phyloP scores from a whole-genome alignment of 2,888 invertebrate genomes.

The Cephus nigrinus region DNA sequence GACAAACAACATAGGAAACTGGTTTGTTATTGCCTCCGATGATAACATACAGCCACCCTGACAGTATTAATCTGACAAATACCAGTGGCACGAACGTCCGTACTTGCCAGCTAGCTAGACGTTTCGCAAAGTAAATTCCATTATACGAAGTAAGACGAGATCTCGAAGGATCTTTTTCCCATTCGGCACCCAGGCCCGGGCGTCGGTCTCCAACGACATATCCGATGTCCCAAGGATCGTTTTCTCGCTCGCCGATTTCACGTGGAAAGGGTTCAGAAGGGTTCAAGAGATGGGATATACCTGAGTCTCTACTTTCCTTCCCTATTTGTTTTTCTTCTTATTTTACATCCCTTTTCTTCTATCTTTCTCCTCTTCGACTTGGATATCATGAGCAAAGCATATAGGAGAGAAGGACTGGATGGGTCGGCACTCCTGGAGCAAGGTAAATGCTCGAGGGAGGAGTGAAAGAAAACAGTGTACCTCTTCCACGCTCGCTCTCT shows the following conservation, averaged over 20 bases:
- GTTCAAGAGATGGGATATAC: background rate
- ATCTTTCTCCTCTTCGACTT: background rate
- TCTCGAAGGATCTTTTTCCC: background rate
- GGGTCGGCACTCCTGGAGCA: background rate
- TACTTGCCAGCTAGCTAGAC: background rate
- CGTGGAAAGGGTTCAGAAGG: background rate
- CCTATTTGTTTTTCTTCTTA: background rate
- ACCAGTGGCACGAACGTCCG: background rate
- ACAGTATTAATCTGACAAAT: background rate
- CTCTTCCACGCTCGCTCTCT: slow-evolving; percentile 11
- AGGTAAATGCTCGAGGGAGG: slow-evolving; percentile 12
- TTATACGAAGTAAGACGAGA: background rate
- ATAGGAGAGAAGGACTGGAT: background rate
- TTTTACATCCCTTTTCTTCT: background rate
- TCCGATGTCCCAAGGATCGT: background rate
- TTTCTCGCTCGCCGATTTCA: background rate
- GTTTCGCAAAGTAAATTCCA: background rate
- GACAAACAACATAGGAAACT: background rate
- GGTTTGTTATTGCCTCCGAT: background rate
- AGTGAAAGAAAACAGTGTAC: slow-evolving; percentile 15
- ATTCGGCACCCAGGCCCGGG: background rate
- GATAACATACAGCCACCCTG: background rate
- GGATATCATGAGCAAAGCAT: background rate
- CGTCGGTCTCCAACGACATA: background rate
- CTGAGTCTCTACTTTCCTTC: background rate